These are phyloP conservation scores for Phyllostomus hastatus DNA, from an alignment of 2,113 vertebrate genomes.

Conservation along the genomic window DNA sequence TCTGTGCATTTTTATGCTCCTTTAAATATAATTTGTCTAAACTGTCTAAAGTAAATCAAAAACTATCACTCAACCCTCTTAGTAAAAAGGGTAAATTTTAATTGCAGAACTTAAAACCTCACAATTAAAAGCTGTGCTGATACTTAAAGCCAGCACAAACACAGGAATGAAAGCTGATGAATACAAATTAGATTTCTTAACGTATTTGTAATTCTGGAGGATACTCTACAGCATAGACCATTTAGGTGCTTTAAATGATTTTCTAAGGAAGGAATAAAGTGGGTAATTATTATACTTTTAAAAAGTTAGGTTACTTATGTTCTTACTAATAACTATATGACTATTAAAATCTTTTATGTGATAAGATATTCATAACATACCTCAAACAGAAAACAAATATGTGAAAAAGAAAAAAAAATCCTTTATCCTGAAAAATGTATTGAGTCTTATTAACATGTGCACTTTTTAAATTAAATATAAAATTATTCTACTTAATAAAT, in stretches of 20 bases:
- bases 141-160: slow-evolving; percentile 92
- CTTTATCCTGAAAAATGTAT: background rate
- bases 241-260: slow-evolving; percentile 68
- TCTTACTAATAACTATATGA: slow-evolving; percentile 70
- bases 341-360: slow-evolving; percentile 41
- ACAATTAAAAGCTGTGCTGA: slow-evolving; percentile 94
- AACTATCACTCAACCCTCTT: slow-evolving; percentile 89
- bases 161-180: slow-evolving; percentile 83
- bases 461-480: background rate
- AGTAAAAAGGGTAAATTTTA: slow-evolving; percentile 95
- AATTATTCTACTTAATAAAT: background rate
- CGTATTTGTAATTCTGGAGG: slow-evolving; percentile 71
- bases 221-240: slow-evolving; percentile 64
- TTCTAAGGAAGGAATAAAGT: slow-evolving; percentile 45
- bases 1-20: slow-evolving; percentile 91
- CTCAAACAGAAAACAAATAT: background rate
- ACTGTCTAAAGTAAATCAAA: slow-evolving; percentile 95
- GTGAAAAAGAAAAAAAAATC: background rate
- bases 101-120: slow-evolving; percentile 97
- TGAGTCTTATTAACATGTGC: background rate
- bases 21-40: slow-evolving; percentile 94
- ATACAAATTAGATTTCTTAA: slow-evolving; percentile 88
- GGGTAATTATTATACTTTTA: slow-evolving; percentile 55
- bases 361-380: background rate
- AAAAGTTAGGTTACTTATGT: slow-evolving; percentile 53